Evolutionary conservation across 1,140 invertebrate genomes (phyloP).

Genomic region (Antheraea pernyi): DNA sequence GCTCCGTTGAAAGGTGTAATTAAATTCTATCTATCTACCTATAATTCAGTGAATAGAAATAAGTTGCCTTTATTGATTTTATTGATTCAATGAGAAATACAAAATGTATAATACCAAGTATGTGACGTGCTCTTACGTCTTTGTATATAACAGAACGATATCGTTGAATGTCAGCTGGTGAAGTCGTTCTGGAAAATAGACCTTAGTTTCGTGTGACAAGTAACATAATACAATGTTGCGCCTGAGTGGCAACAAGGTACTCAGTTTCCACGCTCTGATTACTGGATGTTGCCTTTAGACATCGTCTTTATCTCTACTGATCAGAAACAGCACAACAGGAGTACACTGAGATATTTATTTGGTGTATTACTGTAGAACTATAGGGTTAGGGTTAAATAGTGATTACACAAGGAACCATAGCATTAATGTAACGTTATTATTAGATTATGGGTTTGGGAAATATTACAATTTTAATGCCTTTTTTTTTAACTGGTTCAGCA

Average conservation of each 20-base stretch:
- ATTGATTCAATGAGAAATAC: slow-evolving; percentile 7
- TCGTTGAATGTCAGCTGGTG: slow-evolving; percentile 9
- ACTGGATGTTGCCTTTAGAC: slow-evolving; percentile 78
- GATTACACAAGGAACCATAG: too few relatives aligned
- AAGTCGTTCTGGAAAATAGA: neutral
- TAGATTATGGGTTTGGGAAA: too few relatives aligned
- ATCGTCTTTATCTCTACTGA: slow-evolving; percentile 71
- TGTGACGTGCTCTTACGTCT: slow-evolving; percentile 12
- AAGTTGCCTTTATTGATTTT: too few relatives aligned
- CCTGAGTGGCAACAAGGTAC: slow-evolving; percentile 56
- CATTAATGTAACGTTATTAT: too few relatives aligned
- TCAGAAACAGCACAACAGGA: slow-evolving; percentile 53
- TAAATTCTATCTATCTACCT: neutral
- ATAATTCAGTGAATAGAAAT: neutral
- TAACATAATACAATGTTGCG: slow-evolving; percentile 37
- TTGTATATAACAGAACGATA: slow-evolving; percentile 2
- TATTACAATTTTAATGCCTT: too few relatives aligned
- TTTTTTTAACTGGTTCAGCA: too few relatives aligned
- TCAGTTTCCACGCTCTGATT: slow-evolving; percentile 78
- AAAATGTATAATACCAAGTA: neutral
- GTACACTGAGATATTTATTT: slow-evolving; percentile 36
- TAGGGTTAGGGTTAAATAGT: neutral
- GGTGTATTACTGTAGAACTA: neutral
- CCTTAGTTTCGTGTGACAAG: slow-evolving; percentile 25
- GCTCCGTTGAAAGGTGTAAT: neutral